Conservation (phyloP, 1,140 invertebrate genomes). For the Dinoponera quadriceps region DNA sequence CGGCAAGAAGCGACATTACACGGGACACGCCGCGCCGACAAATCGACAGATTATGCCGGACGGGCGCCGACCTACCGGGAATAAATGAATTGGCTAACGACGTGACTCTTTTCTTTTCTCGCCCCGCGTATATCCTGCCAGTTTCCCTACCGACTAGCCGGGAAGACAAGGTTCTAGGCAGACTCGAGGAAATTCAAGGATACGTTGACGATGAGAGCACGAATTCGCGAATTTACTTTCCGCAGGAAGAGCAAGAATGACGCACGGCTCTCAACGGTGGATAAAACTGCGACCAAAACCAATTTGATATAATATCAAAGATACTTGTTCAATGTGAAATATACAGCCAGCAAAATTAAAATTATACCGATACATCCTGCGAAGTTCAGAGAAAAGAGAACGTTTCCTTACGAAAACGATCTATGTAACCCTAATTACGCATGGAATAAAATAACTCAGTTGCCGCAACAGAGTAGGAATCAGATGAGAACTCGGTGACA, state of each 20-base stretch:
- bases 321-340: no score
- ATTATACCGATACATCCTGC: no score
- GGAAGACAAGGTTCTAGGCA: neutral
- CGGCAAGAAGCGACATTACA: slow-evolving; percentile 82
- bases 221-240: slow-evolving; percentile 11
- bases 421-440: neutral
- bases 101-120: slow-evolving; percentile 69
- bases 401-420: no score
- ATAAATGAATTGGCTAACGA: slow-evolving; percentile 83
- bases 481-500: no score
- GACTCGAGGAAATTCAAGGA: slow-evolving; percentile 17
- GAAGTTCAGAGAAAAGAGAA: neutral
- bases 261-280: neutral
- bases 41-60: slow-evolving; percentile 83
- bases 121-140: slow-evolving; percentile 13
- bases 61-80: slow-evolving; percentile 77
- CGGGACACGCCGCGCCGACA: slow-evolving; percentile 82
- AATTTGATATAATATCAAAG: neutral
- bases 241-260: neutral
- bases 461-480: no score
- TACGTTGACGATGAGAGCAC: neutral
- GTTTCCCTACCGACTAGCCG: neutral
- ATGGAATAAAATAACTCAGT: no score
- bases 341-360: no score
- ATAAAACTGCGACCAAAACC: neutral